Base-by-base conservation (phyloP, 2,888 invertebrate genomes). In the Drosophila mimetica region DNA sequence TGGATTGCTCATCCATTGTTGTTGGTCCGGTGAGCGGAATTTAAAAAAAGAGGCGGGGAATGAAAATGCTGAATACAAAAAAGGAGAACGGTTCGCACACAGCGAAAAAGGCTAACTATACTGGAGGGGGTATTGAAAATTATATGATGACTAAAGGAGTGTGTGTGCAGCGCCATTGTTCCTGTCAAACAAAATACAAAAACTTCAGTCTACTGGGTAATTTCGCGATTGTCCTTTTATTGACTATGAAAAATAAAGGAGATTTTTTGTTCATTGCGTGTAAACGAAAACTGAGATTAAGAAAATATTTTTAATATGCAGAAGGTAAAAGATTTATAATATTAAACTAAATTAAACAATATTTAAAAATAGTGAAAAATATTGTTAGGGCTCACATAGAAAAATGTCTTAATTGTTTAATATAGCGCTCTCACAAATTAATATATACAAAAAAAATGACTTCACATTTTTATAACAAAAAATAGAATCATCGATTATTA, bases 1-100 rank as follows among this genome's bases (percentile, higher is more conserved):
- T 65, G 39, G 47, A 50, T 55, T 71, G 50, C 53, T 44, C 71
- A 36, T 37, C 39, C 71, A 71, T 71, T 71, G 71, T 71, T 65
- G 54, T 70, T 71, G 39, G 28, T 22, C 46, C 60, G 25, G 7
- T 13, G 42, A 25, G 30, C 48, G 30, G 22, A 58, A 46, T 41
- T 44, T 34, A n/a, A 54, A 54, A 64, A 41, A 59, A 41, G 42
- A 30, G 34, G 18, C 3, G 18, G 18, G 39, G 22, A 51, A n/a
- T 16, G 16, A 65, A 66, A 64, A 67, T 18, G 36, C 58, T 39
- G 44, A 39, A 50, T 48, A 44, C 52, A 42, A 14, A 66, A 52
- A 48, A 52, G 39, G 11, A 44, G 55, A 66, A 36, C 50, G 74
- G 25, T 41, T 36, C 18, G n/a, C 36, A 20, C 28, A 22, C 28